Base-by-base conservation (phyloP, 64 coral and sea anemone genomes). In the Dendrophyllia cribrosa region DNA sequence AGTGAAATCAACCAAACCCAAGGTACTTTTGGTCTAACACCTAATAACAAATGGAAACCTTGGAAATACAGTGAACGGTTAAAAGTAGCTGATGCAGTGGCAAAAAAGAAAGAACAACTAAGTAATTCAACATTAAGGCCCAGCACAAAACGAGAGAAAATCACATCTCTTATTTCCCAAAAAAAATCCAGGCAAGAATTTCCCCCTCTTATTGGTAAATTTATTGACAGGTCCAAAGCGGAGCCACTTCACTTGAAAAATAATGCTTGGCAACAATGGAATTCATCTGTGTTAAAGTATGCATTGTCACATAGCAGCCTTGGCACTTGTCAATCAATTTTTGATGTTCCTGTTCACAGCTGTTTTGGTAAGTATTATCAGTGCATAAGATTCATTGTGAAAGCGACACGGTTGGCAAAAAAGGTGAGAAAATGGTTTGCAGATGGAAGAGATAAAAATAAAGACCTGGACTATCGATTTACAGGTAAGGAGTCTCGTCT, bases 191-290 rank as follows among this genome's bases (percentile, higher is more conserved):
- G 94, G 50, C 89, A 91, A 64, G 83, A 92, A 60, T 88, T 92
- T 88, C 55, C 44, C 50, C 94, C 94, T 9, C 43, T 91, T 61
- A 50, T 95, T 70, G 94, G 76, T 59, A 61, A 89, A 24, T 23
- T 90, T 15, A 90, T 78, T 91, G 88, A 95, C 50, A 91, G 79
- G 20, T 66, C 93, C 3, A 66, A 89, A 55, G 78, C 70, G 44
- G 92, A 94, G 61, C 93, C 93, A 7, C 87, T 94, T 4, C 87
- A 95, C 60, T 43, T 95, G 15, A 95, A 91, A 47, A 91, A 95
- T 45, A 95, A 95, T 88, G 85, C 89, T 17, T 86, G 89, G 71
- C 81, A 91, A 65, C 68, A 87, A 4, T 76, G 66, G 53, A 86
- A 88, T 60, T 23, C 10, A 46, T 43, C 26, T 26, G 59, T 92